phyloP scores from a whole-genome alignment of 2,113 vertebrate genomes.

The Pyrgilauda ruficollis region DNA sequence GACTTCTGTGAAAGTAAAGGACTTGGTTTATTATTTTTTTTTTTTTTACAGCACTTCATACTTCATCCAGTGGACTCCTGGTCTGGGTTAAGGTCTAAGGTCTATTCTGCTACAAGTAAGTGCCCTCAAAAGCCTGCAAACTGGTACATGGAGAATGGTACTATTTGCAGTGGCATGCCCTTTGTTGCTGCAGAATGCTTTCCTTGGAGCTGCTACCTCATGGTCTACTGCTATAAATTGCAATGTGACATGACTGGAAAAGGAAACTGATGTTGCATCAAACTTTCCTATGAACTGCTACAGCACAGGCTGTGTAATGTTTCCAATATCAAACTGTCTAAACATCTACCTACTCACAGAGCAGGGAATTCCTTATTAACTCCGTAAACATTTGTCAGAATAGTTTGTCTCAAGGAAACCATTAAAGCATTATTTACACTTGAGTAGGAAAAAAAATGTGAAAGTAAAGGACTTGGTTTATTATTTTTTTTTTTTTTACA shows the following conservation, averaged over 20 bases:
- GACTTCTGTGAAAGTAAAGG: background rate
- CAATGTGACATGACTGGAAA: background rate
- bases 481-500: background rate
- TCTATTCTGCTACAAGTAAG: background rate
- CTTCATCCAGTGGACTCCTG: background rate
- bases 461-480: background rate
- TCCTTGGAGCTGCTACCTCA: background rate
- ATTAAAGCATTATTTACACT: background rate
- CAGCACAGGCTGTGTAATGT: background rate
- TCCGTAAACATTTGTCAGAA: slow-evolving; percentile 14
- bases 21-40: no score
- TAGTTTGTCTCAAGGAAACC: slow-evolving; percentile 21
- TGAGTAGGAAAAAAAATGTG: background rate
- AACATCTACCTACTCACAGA: background rate
- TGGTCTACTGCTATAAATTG: background rate
- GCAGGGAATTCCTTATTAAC: background rate
- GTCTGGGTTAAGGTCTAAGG: background rate
- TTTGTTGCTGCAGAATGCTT: background rate
- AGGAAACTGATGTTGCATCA: slow-evolving; percentile 6
- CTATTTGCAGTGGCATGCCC: background rate
- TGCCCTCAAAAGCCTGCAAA: background rate
- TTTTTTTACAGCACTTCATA: background rate
- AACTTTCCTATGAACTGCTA: background rate
- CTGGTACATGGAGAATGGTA: background rate
- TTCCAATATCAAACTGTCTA: background rate